Evolutionary conservation across 2,888 invertebrate species (phyloP).

Genomic region (Dasypolia templi): DNA sequence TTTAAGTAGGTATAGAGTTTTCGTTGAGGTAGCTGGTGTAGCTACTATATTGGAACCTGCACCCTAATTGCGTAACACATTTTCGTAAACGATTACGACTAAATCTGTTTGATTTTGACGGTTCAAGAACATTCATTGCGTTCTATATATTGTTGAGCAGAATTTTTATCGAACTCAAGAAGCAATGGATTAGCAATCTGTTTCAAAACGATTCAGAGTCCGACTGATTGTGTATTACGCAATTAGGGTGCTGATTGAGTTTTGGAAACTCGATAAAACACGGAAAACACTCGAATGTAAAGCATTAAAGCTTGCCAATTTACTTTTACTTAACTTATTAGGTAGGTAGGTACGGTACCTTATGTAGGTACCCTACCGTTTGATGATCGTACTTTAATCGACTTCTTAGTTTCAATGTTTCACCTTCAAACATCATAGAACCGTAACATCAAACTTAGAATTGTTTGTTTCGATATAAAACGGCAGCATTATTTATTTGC

Average conservation of each 20-base stretch:
- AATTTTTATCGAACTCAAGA: too few relatives aligned
- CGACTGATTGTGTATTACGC: too few relatives aligned
- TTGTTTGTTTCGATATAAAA: constrained; percentile 53
- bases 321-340: not conserved
- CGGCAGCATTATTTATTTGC: constrained; percentile 70
- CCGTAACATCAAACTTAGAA: constrained; percentile 6
- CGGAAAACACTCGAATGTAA: not conserved
- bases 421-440: constrained; percentile 26
- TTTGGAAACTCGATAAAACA: not conserved
- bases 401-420: not conserved
- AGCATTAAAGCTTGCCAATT: not conserved
- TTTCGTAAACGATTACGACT: too few relatives aligned
- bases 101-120: too few relatives aligned
- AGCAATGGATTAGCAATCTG: too few relatives aligned
- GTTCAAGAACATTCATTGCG: too few relatives aligned
- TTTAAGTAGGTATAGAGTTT: not conserved
- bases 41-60: too few relatives aligned
- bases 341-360: not conserved
- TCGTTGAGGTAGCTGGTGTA: not conserved
- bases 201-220: too few relatives aligned
- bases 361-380: not conserved
- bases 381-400: not conserved
- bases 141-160: too few relatives aligned
- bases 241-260: too few relatives aligned
- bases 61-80: too few relatives aligned